Conservation (phyloP, 2,888 invertebrate genomes). For the Maniola hyperantus region DNA sequence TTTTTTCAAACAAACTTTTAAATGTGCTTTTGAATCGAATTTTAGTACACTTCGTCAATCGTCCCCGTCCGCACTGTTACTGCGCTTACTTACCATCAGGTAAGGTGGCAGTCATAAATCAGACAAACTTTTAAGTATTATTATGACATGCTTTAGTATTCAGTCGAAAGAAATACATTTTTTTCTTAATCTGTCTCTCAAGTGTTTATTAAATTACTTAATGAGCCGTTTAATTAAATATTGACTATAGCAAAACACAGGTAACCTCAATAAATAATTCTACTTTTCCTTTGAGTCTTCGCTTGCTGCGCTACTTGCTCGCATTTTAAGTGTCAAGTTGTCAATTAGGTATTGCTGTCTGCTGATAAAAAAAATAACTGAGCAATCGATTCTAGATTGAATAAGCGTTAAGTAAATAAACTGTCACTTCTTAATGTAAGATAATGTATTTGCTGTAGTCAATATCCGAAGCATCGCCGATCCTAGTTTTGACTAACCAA, state of each 20-base stretch:
- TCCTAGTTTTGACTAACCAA: not conserved
- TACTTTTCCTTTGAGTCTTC: slow-evolving; percentile 16
- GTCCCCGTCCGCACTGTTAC: no score
- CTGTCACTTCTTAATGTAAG: slow-evolving; percentile 23
- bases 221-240: not conserved
- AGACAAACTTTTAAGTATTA: no score
- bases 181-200: not conserved
- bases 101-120: no score
- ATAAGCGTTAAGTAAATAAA: slow-evolving; percentile 19
- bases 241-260: not conserved
- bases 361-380: slow-evolving; percentile 24
- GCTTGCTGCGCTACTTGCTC: not conserved
- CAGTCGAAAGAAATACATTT: not conserved
- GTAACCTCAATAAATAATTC: slow-evolving; percentile 14
- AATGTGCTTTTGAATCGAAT: no score
- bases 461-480: not conserved
- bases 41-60: no score
- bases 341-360: slow-evolving; percentile 19
- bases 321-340: slow-evolving; percentile 27
- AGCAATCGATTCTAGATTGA: slow-evolving; percentile 28
- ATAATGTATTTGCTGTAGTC: not conserved
- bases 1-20: no score
- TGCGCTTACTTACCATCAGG: no score
- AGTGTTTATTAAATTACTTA: not conserved
- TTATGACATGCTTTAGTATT: no score